Conservation (phyloP, 2,888 invertebrate genomes). For the Hirtodrosophila alboralis region DNA sequence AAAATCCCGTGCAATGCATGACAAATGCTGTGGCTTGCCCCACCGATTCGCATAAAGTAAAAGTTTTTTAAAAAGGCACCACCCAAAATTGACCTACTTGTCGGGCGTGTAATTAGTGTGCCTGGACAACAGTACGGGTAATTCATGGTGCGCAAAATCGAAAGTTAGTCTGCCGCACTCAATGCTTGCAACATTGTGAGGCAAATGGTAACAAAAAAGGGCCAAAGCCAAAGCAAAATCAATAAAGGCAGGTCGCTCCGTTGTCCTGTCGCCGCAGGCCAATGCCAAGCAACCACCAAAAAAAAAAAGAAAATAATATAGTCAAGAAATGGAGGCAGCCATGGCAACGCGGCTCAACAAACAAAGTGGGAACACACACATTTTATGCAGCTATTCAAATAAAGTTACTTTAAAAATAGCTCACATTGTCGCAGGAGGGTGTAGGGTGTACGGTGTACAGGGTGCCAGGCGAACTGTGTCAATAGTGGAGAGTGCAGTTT, state of each 20-base stretch:
- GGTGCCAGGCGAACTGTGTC: slow-evolving; percentile 63
- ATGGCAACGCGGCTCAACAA: slow-evolving; percentile 69
- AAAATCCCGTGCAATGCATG: slow-evolving; percentile 69
- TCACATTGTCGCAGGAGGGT: slow-evolving; percentile 59
- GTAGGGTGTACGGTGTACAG: slow-evolving; percentile 45
- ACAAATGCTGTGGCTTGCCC: slow-evolving; percentile 51
- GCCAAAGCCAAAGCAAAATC: slow-evolving; percentile 57
- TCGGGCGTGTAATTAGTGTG: slow-evolving; percentile 57
- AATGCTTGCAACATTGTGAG: slow-evolving; percentile 57
- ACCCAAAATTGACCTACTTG: slow-evolving; percentile 63
- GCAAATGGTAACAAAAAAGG: slow-evolving; percentile 22
- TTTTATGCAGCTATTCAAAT: slow-evolving; percentile 65
- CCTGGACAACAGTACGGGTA: slow-evolving; percentile 35
- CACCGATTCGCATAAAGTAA: slow-evolving; percentile 27
- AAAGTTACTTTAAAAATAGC: slow-evolving; percentile 71
- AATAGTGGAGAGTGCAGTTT: slow-evolving; percentile 52
- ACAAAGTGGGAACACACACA: slow-evolving; percentile 46
- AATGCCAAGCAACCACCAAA: slow-evolving; percentile 77
- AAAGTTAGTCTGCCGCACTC: slow-evolving; percentile 58
- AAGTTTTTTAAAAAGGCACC: slow-evolving; percentile 22
- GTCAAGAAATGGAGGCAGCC: slow-evolving; percentile 51
- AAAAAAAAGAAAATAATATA: slow-evolving; percentile 32
- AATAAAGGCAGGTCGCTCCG: slow-evolving; percentile 53
- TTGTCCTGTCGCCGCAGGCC: slow-evolving; percentile 49
- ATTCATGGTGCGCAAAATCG: slow-evolving; percentile 69